These are phyloP conservation scores for Leptodactylus fallax DNA, from an alignment of 2,797 vertebrate species.

Conservation along the genomic window DNA sequence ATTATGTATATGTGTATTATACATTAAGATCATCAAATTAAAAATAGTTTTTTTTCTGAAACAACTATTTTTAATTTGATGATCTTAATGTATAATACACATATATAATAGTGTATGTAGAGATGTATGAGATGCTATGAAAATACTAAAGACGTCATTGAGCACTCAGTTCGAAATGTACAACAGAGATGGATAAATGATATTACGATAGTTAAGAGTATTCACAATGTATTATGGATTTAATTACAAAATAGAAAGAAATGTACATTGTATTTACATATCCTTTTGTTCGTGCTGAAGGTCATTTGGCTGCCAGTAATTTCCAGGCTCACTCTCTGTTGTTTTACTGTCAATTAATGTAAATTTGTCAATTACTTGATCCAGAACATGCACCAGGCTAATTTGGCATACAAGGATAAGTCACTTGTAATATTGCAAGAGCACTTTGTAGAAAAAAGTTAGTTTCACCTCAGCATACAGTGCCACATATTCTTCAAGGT, in stretches of 20 bases:
- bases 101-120: too few relatives aligned
- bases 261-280: slow-evolving; percentile 53
- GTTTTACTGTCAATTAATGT: slow-evolving; percentile 56
- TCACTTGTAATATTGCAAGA: slow-evolving; percentile 45
- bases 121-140: too few relatives aligned
- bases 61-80: too few relatives aligned
- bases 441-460: slow-evolving; percentile 29
- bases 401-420: slow-evolving; percentile 49
- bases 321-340: slow-evolving; percentile 46
- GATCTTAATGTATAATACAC: too few relatives aligned
- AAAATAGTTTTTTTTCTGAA: too few relatives aligned
- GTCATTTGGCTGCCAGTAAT: slow-evolving; percentile 54
- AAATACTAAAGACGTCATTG: too few relatives aligned
- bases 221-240: slow-evolving; percentile 52
- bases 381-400: slow-evolving; percentile 50
- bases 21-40: too few relatives aligned
- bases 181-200: too few relatives aligned
- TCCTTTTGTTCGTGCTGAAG: slow-evolving; percentile 48
- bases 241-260: slow-evolving; percentile 54
- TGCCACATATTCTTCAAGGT: slow-evolving; percentile 5
- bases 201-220: background rate
- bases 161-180: too few relatives aligned
- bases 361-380: slow-evolving; percentile 55
- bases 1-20: too few relatives aligned
- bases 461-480: slow-evolving; percentile 3